A percentile compares a stretch with the other conserved stretches of the same genome.
Evolutionary conservation across 2,797 vertebrate genomes (phyloP).

Genomic region (Urosaurus nigricauda): DNA sequence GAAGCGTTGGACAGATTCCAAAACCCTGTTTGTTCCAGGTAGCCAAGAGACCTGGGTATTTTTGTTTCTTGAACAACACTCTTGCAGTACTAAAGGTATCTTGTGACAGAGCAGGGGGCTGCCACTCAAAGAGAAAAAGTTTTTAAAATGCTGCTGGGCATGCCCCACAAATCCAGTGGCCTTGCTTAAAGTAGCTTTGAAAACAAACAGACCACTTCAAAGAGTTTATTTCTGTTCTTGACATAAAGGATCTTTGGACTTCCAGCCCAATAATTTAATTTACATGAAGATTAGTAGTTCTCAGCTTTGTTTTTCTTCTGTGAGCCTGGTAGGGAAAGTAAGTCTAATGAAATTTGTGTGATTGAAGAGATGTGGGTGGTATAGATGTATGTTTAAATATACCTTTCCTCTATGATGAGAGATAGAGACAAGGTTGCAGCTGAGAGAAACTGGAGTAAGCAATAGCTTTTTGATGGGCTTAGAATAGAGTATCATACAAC

Average conservation of each 20-base stretch:
- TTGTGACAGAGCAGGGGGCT: neutral
- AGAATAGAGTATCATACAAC: neutral
- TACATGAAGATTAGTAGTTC: slow-evolving; percentile 46
- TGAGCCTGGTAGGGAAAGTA: slow-evolving; percentile 35
- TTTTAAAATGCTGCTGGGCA: neutral
- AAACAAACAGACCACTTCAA: neutral
- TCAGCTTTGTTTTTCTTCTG: slow-evolving; percentile 45
- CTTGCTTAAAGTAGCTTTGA: slow-evolving; percentile 9
- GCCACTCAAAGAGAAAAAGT: neutral
- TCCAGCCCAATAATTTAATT: slow-evolving; percentile 40
- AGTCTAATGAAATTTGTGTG: slow-evolving; percentile 54
- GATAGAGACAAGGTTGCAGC: neutral
- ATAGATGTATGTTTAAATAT: neutral
- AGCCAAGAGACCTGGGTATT: neutral
- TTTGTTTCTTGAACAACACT: neutral
- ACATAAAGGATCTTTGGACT: neutral
- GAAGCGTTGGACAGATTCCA: neutral
- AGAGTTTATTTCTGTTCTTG: slow-evolving; percentile 24
- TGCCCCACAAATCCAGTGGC: neutral
- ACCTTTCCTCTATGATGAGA: neutral
- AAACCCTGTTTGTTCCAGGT: neutral
- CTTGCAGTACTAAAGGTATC: neutral
- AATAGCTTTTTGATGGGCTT: neutral
- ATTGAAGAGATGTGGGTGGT: neutral
- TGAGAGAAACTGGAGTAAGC: neutral